Evolutionary conservation across 1,140 invertebrate genomes (phyloP).

Genomic region (Drosophila repletoides): DNA sequence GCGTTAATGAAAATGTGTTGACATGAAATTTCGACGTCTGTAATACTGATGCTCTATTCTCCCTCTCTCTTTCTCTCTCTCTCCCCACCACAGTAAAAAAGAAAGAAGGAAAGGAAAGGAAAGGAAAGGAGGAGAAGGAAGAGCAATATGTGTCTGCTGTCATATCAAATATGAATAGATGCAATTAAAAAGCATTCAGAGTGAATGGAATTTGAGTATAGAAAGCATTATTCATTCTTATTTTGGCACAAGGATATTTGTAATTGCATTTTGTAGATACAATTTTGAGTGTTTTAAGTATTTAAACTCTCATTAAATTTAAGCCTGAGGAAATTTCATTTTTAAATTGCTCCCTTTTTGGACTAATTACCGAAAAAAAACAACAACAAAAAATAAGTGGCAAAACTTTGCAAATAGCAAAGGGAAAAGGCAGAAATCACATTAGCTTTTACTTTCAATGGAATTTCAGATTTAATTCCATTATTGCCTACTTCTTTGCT

Average conservation of each 20-base stretch:
- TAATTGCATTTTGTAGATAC: slow-evolving; percentile 16
- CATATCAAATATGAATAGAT: slow-evolving; percentile 25
- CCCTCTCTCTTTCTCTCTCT: neutral
- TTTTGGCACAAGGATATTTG: neutral
- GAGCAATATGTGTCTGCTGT: no score
- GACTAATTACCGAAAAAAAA: no score
- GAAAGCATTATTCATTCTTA: neutral
- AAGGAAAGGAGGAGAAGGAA: neutral
- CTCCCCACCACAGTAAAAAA: neutral
- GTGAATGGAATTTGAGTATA: slow-evolving; percentile 15
- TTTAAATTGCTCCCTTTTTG: no score
- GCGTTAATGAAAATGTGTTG: slow-evolving; percentile 44
- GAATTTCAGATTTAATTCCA: no score
- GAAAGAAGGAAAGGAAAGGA: neutral
- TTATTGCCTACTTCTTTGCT: no score
- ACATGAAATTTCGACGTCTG: slow-evolving; percentile 16
- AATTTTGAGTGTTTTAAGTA: neutral
- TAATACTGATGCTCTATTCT: neutral
- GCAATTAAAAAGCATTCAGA: slow-evolving; percentile 45
- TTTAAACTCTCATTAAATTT: neutral
- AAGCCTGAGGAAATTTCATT: neutral
- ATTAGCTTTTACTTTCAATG: no score
- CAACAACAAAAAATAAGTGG: no score
- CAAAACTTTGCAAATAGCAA: no score
- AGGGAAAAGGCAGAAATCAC: no score